Conservation (phyloP, 37 sponge, comb jelly and placozoan genomes). For the Petrosia ficiformis region DNA sequence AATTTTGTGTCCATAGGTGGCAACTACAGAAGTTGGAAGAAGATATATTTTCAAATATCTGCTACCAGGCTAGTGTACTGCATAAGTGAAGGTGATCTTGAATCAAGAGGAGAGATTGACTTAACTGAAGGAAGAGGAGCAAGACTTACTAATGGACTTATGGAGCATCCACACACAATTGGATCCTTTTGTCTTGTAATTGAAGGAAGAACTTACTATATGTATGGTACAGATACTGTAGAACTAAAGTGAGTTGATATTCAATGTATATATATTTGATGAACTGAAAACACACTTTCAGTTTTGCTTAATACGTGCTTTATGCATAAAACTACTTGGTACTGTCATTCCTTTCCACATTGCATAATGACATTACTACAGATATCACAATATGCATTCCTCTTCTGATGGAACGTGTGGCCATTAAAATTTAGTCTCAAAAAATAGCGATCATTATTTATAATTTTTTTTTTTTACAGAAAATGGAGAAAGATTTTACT, state of each 20-base stretch:
- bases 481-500: conserved; percentile 33
- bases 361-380: background rate
- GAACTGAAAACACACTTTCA: too few species aligned
- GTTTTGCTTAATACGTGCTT: too few species aligned
- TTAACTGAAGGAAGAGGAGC: conserved; percentile 46
- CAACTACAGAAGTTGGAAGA: conserved; percentile 54
- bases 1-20: too few species aligned
- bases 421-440: too few species aligned
- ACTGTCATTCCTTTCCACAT: too few species aligned
- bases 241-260: conserved; percentile 33
- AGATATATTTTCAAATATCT: conserved; percentile 42
- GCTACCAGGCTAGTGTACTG: conserved; percentile 38
- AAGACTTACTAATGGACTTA: too few species aligned
- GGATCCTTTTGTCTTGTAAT: conserved; percentile 47
- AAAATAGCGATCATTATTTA: too few species aligned
- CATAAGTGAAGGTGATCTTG: conserved; percentile 15
- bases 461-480: conserved; percentile 15
- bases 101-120: conserved; percentile 49
- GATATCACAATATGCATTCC: too few species aligned
- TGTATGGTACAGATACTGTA: conserved; percentile 40
- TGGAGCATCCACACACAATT: conserved; percentile 21
- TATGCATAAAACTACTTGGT: too few species aligned
- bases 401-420: too few species aligned
- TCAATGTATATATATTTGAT: too few species aligned
- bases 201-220: conserved; percentile 54